Percentiles rank a stretch among this genome's conserved stretches.
Conservation (phyloP, 2,797 vertebrate genomes). For the Sebastes aleutianus region DNA sequence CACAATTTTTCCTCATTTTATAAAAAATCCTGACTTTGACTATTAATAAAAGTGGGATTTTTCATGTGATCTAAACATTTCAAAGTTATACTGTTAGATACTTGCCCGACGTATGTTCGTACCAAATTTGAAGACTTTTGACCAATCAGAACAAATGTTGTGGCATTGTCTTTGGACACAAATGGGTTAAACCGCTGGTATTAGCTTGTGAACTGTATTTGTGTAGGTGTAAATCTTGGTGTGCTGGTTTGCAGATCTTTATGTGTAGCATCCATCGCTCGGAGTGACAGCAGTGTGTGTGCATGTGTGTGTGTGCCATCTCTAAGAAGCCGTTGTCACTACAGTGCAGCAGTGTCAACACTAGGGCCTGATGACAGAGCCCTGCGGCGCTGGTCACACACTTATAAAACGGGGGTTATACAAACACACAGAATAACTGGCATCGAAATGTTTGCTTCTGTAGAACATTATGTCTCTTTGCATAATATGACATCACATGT, state of each 20-base stretch:
- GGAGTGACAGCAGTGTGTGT: background rate
- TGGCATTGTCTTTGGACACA: no score
- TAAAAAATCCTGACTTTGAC: no score
- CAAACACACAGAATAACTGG: constrained; percentile 5
- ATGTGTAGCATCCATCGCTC: background rate
- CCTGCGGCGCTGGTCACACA: background rate
- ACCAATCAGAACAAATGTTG: no score
- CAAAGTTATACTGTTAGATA: no score
- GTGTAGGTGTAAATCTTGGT: background rate
- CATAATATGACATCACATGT: background rate
- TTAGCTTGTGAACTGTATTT: background rate
- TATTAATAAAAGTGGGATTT: no score
- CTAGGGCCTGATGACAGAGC: constrained; percentile 33
- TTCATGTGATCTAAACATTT: no score
- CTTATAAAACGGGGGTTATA: background rate
- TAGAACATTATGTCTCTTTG: background rate
- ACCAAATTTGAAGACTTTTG: no score
- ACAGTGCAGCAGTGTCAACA: background rate
- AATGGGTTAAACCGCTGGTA: no score
- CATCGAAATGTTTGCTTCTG: background rate
- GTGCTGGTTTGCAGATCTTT: background rate
- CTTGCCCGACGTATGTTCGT: fast-evolving
- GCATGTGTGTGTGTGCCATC: background rate
- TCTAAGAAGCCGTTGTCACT: constrained; percentile 23
- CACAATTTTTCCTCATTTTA: no score